Evolutionary conservation across 2,113 vertebrate species (phyloP).

Genomic region (Oenanthe melanoleuca): DNA sequence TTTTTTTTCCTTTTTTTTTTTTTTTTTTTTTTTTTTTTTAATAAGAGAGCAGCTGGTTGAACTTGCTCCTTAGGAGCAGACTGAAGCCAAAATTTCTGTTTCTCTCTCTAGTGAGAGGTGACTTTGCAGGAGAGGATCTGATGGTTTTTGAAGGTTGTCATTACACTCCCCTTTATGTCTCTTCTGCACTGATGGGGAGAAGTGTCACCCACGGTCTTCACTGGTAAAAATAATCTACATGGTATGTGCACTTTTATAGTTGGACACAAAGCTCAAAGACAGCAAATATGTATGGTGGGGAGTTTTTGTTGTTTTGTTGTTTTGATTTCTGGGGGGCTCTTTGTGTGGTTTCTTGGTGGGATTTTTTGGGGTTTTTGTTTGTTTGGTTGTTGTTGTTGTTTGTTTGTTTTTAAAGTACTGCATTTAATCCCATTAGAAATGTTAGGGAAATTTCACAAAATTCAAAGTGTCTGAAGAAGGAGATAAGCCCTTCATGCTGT

Average conservation of each 20-base stretch:
- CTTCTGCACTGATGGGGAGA: not conserved
- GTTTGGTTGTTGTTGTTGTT: not conserved
- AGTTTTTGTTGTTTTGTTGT: not conserved
- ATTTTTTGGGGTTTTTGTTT: not conserved
- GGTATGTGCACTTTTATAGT: not conserved
- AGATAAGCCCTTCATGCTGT: conserved; percentile 12
- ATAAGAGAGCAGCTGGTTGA: not conserved
- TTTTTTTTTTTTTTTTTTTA: not conserved
- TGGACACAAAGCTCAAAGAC: not conserved
- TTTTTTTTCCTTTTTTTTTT: not conserved
- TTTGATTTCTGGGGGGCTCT: not conserved
- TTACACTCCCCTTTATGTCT: not conserved
- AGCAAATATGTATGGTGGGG: not conserved
- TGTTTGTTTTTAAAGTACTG: not conserved
- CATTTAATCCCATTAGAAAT: not conserved
- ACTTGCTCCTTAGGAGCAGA: not conserved
- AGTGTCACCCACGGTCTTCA: not conserved
- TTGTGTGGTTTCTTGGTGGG: not conserved
- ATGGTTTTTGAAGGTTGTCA: not conserved
- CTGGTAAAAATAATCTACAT: not conserved
- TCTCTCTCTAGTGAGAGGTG: not conserved
- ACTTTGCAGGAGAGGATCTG: not conserved
- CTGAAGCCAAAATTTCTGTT: not conserved
- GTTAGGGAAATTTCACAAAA: not conserved
- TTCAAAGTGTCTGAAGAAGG: not conserved